Conservation (phyloP, 2,888 invertebrate species). For the Sinotaia quadrata region DNA sequence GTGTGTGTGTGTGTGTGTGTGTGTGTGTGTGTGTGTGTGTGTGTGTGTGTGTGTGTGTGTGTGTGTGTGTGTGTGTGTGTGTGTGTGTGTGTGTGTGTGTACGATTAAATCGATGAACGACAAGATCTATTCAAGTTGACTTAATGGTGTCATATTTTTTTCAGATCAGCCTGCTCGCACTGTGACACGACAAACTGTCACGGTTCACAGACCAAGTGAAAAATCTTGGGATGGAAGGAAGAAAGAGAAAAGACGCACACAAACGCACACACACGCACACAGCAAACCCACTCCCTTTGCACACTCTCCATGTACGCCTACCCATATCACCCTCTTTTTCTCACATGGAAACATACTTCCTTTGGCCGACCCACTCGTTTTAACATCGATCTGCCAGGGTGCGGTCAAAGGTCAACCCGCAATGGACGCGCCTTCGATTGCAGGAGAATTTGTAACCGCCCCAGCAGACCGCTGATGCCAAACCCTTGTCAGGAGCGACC, state of each 20-base stretch:
- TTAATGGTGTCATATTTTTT: neutral
- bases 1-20: constrained; percentile 3
- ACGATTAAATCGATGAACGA: neutral
- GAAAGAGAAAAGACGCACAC: neutral
- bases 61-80: constrained; percentile 7
- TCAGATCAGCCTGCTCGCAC: neutral
- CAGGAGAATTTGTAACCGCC: constrained; percentile 25
- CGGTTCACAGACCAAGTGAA: neutral
- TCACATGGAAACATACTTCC: too few relatives aligned
- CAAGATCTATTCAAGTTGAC: constrained; percentile 1
- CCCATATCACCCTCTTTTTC: neutral
- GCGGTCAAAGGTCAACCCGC: constrained; percentile 20
- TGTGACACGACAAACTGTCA: neutral
- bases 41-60: neutral
- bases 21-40: neutral
- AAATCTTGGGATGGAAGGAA: neutral
- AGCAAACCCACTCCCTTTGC: neutral
- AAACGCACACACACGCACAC: neutral
- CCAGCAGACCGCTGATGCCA: constrained; percentile 28
- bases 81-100: neutral
- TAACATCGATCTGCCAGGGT: neutral
- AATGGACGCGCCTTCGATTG: constrained; percentile 31
- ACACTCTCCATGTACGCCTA: neutral
- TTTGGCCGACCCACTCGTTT: too few relatives aligned
- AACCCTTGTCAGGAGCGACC: constrained; percentile 31